phyloP scores from a whole-genome alignment of 2,113 vertebrate genomes.

The Festucalex cinctus region DNA sequence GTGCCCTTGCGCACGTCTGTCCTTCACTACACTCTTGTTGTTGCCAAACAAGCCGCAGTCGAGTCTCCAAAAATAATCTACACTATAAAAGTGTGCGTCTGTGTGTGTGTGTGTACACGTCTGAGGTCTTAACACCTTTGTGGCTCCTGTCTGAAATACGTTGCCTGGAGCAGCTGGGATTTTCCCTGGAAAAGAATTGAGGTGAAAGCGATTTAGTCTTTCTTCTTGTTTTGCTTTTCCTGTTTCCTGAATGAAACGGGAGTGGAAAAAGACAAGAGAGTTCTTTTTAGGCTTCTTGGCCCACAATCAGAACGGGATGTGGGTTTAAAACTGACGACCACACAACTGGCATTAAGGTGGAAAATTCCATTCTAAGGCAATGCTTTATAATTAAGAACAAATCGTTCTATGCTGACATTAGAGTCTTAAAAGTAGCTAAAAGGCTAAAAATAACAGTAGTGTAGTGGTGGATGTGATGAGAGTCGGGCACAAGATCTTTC shows the following conservation, averaged over 20 bases:
- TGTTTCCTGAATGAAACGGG: slow-evolving; percentile 58
- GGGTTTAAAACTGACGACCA: slow-evolving; percentile 50
- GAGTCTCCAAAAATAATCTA: slow-evolving; percentile 11
- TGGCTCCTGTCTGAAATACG: slow-evolving; percentile 20
- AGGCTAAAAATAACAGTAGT: slow-evolving; percentile 20
- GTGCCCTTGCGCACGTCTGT: slow-evolving; percentile 7
- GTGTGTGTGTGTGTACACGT: slow-evolving; percentile 17
- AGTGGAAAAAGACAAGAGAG: slow-evolving; percentile 61
- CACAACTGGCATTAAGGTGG: slow-evolving; percentile 32
- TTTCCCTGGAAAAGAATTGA: slow-evolving; percentile 49
- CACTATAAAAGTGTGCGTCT: not conserved
- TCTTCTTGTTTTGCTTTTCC: slow-evolving; percentile 47
- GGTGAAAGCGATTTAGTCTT: slow-evolving; percentile 39
- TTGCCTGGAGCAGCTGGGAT: slow-evolving; percentile 44
- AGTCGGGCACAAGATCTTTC: slow-evolving; percentile 23
- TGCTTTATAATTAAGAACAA: not conserved
- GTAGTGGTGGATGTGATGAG: slow-evolving; percentile 19
- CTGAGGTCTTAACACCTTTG: slow-evolving; percentile 26
- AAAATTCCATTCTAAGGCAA: not conserved
- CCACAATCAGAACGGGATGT: slow-evolving; percentile 54
- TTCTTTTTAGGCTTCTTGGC: slow-evolving; percentile 59
- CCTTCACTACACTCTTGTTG: slow-evolving; percentile 23
- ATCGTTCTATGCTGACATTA: not conserved
- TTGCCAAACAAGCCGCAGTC: not conserved
- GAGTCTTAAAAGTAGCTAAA: slow-evolving; percentile 12